Percentiles rank a stretch among this genome's conserved stretches.
These are phyloP conservation scores for Drosophila albomicans DNA, from an alignment of 1,140 invertebrate species.

Conservation along the genomic window DNA sequence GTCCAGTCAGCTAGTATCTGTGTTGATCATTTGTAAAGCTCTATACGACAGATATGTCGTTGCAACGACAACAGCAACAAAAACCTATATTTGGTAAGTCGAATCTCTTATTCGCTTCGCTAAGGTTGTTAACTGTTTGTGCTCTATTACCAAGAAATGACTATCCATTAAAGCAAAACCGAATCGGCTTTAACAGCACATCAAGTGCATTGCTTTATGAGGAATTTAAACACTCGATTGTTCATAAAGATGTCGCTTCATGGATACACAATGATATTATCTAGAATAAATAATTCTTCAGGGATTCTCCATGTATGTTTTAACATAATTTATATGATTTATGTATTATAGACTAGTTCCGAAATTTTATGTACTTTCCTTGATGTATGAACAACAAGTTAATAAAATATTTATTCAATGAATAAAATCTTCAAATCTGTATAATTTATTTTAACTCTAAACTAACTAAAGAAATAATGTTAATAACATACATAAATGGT, in stretches of 20 bases:
- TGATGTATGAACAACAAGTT: too few species aligned
- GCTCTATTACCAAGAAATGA: conserved; percentile 24
- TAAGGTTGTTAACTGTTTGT: conserved; percentile 31
- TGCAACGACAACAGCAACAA: conserved; percentile 37
- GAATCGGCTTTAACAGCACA: conserved; percentile 5
- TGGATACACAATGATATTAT: not conserved
- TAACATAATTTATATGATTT: too few species aligned
- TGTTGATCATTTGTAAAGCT: conserved; percentile 80
- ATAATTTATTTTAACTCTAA: too few species aligned
- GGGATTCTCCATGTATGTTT: too few species aligned
- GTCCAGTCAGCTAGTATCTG: conserved; percentile 65
- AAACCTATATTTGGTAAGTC: conserved; percentile 35
- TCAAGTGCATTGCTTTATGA: conserved; percentile 17
- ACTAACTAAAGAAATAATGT: too few species aligned
- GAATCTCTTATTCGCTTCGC: conserved; percentile 56
- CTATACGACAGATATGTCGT: conserved; percentile 72
- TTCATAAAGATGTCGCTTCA: conserved; percentile 3
- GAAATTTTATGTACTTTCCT: too few species aligned
- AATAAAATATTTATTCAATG: too few species aligned
- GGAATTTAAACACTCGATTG: not conserved
- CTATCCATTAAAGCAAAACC: conserved; percentile 24
- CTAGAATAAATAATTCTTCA: not conserved
- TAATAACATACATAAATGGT: too few species aligned
- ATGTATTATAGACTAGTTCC: too few species aligned
- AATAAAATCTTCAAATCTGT: too few species aligned